A percentile compares a stretch with the other conserved stretches of the same genome.
Evolutionary conservation across 2,113 vertebrate species (phyloP).

Genomic region (Ophiodon elongatus): DNA sequence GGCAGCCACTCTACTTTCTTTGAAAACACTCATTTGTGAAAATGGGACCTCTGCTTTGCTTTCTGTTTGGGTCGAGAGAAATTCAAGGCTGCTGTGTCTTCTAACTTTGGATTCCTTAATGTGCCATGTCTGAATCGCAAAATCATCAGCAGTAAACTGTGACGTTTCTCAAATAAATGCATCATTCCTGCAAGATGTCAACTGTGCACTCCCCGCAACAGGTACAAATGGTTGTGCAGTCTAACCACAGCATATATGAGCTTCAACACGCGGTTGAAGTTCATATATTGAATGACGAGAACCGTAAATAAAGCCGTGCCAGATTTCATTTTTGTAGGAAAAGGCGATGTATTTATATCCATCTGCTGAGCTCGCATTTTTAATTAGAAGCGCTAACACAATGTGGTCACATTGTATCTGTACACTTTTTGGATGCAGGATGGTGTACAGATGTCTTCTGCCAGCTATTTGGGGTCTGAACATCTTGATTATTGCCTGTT

Average conservation of each 20-base stretch:
- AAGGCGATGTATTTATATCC: constrained; percentile 38
- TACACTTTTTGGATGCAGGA: constrained; percentile 20
- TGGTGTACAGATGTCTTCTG: constrained; percentile 1
- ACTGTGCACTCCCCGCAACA: background rate
- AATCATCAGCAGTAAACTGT: constrained; percentile 6
- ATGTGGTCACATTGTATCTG: constrained; percentile 50
- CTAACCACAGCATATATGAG: background rate
- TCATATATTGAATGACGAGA: constrained; percentile 49
- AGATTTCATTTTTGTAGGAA: constrained; percentile 53
- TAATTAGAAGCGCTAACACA: constrained; percentile 55
- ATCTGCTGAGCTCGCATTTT: constrained; percentile 56
- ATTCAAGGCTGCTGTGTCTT: background rate
- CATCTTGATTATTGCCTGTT: constrained; percentile 47
- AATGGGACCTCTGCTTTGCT: background rate
- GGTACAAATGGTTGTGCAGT: background rate
- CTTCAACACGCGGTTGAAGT: constrained; percentile 24
- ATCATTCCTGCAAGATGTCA: background rate
- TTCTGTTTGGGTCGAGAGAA: background rate
- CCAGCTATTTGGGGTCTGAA: constrained; percentile 23
- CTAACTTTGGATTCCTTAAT: background rate
- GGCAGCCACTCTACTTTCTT: background rate
- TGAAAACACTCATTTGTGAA: background rate
- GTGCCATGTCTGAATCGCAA: background rate
- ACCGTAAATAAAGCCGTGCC: constrained; percentile 62
- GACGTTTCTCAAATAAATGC: background rate